Evolutionary conservation across 2,113 vertebrate genomes (phyloP).

Genomic region (Dolichotis patagonum): DNA sequence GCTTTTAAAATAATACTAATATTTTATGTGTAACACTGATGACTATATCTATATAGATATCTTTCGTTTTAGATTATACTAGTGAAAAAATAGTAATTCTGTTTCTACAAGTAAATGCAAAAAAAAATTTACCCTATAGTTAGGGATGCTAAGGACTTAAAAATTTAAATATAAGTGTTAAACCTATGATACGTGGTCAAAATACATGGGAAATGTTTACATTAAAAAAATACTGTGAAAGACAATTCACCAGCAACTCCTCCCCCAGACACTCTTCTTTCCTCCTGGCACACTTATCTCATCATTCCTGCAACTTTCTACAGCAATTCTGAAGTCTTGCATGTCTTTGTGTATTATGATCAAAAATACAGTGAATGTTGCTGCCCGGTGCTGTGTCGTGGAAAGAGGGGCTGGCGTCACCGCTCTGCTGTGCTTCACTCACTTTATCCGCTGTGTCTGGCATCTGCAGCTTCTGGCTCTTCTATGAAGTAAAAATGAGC

Average conservation of each 20-base stretch:
- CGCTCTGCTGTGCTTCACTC: not conserved
- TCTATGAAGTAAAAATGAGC: not conserved
- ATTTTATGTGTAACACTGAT: not conserved
- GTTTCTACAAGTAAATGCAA: not conserved
- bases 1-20: not conserved
- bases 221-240: not conserved
- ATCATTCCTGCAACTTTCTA: not conserved
- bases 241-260: not conserved
- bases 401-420: rapidly evolving
- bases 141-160: not conserved
- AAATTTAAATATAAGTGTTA: not conserved
- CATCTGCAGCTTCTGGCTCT: not conserved
- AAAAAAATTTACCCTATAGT: not conserved
- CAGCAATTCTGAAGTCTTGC: not conserved
- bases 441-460: not conserved
- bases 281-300: not conserved
- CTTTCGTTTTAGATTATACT: not conserved
- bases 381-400: too few species aligned
- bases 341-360: not conserved
- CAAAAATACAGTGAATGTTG: not conserved
- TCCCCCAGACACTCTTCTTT: not conserved
- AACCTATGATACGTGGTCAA: not conserved
- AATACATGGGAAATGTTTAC: not conserved
- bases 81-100: not conserved
- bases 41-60: not conserved